Percentiles rank a stretch among this genome's conserved stretches.
phyloP scores from a whole-genome alignment of 37 sponge, comb jelly and placozoan species.

The Chondrosia reniformis region DNA sequence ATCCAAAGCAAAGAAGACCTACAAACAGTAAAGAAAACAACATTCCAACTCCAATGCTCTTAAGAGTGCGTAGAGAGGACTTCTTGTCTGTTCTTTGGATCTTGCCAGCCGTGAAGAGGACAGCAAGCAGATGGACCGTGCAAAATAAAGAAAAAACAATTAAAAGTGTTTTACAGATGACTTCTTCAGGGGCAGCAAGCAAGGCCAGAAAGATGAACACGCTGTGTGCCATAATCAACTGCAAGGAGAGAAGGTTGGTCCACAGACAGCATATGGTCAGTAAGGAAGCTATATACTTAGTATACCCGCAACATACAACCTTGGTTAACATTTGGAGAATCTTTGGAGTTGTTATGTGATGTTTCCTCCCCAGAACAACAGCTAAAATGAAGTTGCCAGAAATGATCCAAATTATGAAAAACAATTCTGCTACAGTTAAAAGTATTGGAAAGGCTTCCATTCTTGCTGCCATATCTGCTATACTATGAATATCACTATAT shows the following conservation, averaged over 20 bases:
- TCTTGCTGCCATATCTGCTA: not conserved
- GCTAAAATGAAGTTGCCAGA: not conserved
- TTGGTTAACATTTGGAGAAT: not conserved
- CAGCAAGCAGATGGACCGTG: not conserved
- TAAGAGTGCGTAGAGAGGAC: not conserved
- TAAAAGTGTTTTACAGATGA: not conserved
- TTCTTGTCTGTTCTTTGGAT: not conserved
- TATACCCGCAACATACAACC: not conserved
- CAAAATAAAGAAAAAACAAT: not conserved
- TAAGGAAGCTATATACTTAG: not conserved
- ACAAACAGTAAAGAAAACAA: not conserved
- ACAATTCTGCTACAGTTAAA: not conserved
- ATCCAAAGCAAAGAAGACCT: not conserved
- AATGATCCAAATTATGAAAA: not conserved
- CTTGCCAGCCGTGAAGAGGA: slow-evolving; percentile 5
- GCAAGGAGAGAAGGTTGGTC: not conserved
- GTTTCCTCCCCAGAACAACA: not conserved
- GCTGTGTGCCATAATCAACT: not conserved
- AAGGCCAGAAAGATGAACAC: not conserved
- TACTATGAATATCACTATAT: not conserved
- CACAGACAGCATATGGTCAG: not conserved
- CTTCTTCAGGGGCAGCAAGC: slow-evolving; percentile 2
- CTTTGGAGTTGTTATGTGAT: not conserved
- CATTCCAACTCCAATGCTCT: not conserved
- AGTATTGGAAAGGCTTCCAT: not conserved